A percentile compares a stretch with the other conserved stretches of the same genome.
Conservation (phyloP, 2,113 vertebrate genomes). For the Phyllopteryx taeniolatus region DNA sequence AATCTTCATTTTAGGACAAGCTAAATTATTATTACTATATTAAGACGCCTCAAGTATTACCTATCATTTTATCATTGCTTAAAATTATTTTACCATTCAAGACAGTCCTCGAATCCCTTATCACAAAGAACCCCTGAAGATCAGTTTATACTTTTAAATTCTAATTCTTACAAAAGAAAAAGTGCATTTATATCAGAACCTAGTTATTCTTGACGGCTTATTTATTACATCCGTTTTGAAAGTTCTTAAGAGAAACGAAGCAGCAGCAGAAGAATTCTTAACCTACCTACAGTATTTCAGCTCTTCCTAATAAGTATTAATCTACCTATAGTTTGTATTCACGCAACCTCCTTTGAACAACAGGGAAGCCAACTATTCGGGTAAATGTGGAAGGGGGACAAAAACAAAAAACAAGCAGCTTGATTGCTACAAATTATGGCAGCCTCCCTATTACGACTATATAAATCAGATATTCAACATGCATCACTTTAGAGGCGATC, state of each 20-base stretch:
- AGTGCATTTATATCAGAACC: conserved; percentile 68
- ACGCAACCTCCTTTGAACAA: conserved; percentile 21
- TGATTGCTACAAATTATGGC: conserved; percentile 36
- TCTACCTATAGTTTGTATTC: conserved; percentile 30
- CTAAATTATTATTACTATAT: conserved; percentile 57
- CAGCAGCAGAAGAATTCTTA: conserved; percentile 50
- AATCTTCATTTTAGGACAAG: conserved; percentile 36
- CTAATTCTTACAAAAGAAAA: conserved; percentile 65
- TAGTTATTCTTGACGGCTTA: conserved; percentile 56
- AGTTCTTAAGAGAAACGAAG: conserved; percentile 43
- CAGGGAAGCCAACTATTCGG: conserved; percentile 17
- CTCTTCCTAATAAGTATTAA: conserved; percentile 26
- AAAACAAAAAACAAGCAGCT: conserved; percentile 26
- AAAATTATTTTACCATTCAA: conserved; percentile 47
- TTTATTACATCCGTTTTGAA: conserved; percentile 40
- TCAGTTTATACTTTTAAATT: conserved; percentile 52
- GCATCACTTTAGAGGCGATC: conserved; percentile 53
- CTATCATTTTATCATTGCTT: conserved; percentile 52
- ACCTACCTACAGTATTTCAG: conserved; percentile 57
- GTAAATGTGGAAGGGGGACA: conserved; percentile 20
- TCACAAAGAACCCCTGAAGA: conserved; percentile 48
- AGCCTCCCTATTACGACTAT: conserved; percentile 25
- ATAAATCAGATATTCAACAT: conserved; percentile 44
- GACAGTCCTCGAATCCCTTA: conserved; percentile 61
- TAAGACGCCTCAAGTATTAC: conserved; percentile 52